These are phyloP conservation scores for Macrobrachium rosenbergii DNA, from an alignment of 1,140 invertebrate species.

Conservation along the genomic window DNA sequence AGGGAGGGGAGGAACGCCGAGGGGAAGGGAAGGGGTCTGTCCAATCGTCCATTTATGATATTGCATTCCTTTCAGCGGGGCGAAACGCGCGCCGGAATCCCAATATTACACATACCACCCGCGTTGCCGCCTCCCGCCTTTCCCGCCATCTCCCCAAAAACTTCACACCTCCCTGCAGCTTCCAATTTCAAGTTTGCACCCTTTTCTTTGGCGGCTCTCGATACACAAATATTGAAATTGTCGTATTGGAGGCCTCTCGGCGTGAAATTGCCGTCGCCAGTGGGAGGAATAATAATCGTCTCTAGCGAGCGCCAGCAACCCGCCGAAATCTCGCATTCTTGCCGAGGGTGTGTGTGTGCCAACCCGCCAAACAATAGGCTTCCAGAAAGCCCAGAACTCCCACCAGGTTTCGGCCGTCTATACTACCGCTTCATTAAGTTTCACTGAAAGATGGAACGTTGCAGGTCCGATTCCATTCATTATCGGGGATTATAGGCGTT, in stretches of 20 bases:
- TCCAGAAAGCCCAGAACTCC: constrained; percentile 2
- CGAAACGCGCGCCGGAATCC: constrained; percentile 54
- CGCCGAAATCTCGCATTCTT: constrained; percentile 2
- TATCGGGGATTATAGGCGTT: not conserved
- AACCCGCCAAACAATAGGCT: constrained; percentile 40
- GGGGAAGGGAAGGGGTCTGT: not conserved
- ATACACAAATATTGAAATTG: constrained; percentile 51
- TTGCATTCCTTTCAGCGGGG: constrained; percentile 52
- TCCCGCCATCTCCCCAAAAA: not conserved
- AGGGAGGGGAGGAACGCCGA: not conserved
- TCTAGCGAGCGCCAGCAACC: not conserved
- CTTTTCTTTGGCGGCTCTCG: constrained; percentile 29
- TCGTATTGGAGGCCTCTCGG: constrained; percentile 25
- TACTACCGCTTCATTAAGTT: constrained; percentile 13
- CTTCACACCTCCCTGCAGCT: constrained; percentile 28
- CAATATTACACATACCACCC: constrained; percentile 62
- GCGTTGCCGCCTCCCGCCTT: constrained; percentile 25
- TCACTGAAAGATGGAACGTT: not conserved
- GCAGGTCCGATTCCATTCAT: not conserved
- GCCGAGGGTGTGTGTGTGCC: constrained; percentile 28
- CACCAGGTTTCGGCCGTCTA: not conserved
- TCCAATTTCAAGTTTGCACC: constrained; percentile 48
- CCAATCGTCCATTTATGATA: constrained; percentile 65
- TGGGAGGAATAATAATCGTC: not conserved
- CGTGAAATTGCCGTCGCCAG: not conserved